Conservation (phyloP, 2,888 invertebrate genomes). For the Sympetrum striolatum region DNA sequence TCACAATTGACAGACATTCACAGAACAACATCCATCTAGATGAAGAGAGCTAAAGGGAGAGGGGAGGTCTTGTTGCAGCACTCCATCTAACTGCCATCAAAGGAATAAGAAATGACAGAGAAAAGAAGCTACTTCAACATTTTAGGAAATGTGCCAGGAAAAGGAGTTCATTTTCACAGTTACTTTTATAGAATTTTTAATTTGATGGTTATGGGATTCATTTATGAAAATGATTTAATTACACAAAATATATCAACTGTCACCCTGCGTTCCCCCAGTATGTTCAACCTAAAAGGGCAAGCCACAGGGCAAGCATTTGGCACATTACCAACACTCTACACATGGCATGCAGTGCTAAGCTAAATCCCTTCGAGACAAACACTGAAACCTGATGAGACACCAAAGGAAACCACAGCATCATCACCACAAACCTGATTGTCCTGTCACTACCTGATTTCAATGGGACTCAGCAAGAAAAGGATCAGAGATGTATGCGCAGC, state of each 20-base stretch:
- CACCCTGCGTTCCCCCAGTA: constrained; percentile 40
- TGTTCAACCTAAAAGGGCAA: constrained; percentile 47
- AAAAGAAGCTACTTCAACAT: constrained; percentile 44
- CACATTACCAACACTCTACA: constrained; percentile 48
- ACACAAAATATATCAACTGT: constrained; percentile 19
- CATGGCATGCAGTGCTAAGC: constrained; percentile 50
- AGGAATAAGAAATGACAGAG: constrained; percentile 31
- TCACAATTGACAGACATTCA: constrained; percentile 51
- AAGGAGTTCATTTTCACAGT: constrained; percentile 37
- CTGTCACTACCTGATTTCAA: constrained; percentile 47
- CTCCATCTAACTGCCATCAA: constrained; percentile 45
- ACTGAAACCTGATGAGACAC: constrained; percentile 44
- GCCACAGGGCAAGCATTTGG: constrained; percentile 50
- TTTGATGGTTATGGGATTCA: constrained; percentile 42
- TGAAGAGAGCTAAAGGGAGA: constrained; percentile 49
- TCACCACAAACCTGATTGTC: constrained; percentile 50
- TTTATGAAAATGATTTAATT: constrained; percentile 16
- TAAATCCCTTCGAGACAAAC: constrained; percentile 44
- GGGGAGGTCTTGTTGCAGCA: constrained; percentile 44
- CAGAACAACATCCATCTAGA: constrained; percentile 51
- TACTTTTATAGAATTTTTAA: constrained; percentile 22
- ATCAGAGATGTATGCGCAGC: constrained; percentile 43
- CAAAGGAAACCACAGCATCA: constrained; percentile 47
- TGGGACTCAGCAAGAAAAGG: constrained; percentile 46
- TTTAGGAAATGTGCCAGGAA: constrained; percentile 42